A percentile compares a stretch with the other conserved stretches of the same genome.
phyloP scores from a whole-genome alignment of 2,797 vertebrate species.

The Sebastes trivittatus region DNA sequence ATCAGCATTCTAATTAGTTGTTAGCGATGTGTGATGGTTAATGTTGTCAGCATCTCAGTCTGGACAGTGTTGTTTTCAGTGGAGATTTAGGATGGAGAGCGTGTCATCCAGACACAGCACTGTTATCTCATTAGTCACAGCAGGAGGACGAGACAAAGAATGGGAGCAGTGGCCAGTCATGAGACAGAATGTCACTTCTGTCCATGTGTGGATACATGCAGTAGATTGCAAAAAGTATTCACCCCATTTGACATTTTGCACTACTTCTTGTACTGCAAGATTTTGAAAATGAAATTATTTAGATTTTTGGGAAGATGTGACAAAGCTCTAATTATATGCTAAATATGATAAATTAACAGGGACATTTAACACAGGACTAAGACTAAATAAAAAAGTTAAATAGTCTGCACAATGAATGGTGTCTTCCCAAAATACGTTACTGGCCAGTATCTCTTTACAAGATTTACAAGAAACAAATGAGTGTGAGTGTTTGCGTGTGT shows the following conservation, averaged over 20 bases:
- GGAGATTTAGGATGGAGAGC: neutral
- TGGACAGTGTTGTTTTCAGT: neutral
- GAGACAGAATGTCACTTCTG: slow-evolving; percentile 22
- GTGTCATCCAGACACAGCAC: neutral
- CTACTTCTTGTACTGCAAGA: neutral
- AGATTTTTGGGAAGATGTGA: neutral
- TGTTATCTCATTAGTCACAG: slow-evolving; percentile 34
- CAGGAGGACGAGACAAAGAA: slow-evolving; percentile 4
- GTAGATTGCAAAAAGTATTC: neutral
- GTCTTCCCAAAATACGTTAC: neutral
- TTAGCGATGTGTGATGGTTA: neutral
- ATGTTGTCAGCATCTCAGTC: neutral
- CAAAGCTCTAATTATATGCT: neutral
- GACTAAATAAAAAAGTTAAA: neutral
- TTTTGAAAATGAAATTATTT: neutral
- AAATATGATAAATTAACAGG: neutral
- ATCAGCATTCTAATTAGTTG: neutral
- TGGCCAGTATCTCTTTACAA: neutral
- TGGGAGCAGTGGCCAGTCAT: slow-evolving; percentile 22
- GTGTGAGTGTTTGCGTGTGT: neutral
- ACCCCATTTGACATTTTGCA: neutral
- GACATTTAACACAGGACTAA: neutral
- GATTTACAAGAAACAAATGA: neutral
- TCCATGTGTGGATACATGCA: neutral
- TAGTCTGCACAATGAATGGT: neutral